These are phyloP conservation scores for Coranthus polyacanthus DNA, from an alignment of 2,797 vertebrate genomes.

Conservation along the genomic window DNA sequence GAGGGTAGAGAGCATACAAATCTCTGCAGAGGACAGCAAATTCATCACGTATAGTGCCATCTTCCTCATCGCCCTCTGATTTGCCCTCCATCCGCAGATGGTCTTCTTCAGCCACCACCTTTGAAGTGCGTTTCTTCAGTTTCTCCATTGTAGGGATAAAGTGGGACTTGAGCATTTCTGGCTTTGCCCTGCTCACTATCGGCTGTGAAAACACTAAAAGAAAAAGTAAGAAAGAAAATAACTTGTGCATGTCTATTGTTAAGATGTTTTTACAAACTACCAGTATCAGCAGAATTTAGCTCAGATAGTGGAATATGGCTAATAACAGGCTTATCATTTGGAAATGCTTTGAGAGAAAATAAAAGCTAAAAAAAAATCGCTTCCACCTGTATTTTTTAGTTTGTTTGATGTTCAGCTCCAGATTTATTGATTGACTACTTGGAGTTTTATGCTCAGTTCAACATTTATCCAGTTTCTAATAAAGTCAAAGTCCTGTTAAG, in stretches of 20 bases:
- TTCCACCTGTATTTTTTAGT: too few relatives aligned
- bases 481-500: too few relatives aligned
- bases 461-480: too few relatives aligned
- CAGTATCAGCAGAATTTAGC: too few relatives aligned
- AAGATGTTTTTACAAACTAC: too few relatives aligned
- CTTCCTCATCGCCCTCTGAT: constrained; percentile 90
- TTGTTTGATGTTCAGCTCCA: too few relatives aligned
- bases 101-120: constrained; percentile 96
- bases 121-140: constrained; percentile 92
- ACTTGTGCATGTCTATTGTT: not conserved
- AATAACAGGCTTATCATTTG: too few relatives aligned
- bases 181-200: constrained; percentile 93
- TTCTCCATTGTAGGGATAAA: constrained; percentile 97
- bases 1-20: constrained; percentile 93
- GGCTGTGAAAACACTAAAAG: constrained; percentile 93
- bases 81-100: constrained; percentile 94
- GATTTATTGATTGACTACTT: too few relatives aligned
- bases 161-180: constrained; percentile 93
- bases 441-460: too few relatives aligned
- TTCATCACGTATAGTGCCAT: constrained; percentile 93
- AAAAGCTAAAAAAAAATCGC: too few relatives aligned
- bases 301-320: too few relatives aligned
- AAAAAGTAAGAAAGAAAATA: constrained; percentile 23
- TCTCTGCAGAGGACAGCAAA: constrained; percentile 96
- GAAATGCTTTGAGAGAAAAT: too few relatives aligned